phyloP scores from a whole-genome alignment of 2,113 vertebrate species.

The Myotis yumanensis region DNA sequence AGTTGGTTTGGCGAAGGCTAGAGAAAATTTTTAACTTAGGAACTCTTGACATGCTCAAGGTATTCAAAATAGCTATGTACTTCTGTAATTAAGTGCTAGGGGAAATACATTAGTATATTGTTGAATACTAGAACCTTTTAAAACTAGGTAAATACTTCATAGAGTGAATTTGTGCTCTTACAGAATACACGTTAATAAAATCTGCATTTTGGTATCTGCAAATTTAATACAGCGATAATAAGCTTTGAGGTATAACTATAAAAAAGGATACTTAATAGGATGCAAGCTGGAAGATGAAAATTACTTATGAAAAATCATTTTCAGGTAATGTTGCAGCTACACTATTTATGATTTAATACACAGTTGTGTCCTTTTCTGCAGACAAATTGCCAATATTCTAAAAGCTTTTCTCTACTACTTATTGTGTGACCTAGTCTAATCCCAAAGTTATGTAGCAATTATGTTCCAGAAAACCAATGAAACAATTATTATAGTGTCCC shows the following conservation, averaged over 20 bases:
- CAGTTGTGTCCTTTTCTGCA: conserved; percentile 4
- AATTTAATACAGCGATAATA: neutral
- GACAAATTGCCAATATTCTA: neutral
- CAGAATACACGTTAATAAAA: neutral
- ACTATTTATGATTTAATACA: neutral
- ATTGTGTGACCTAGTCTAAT: neutral
- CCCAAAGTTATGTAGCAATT: conserved; percentile 7
- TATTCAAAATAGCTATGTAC: neutral
- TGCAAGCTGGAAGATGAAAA: neutral
- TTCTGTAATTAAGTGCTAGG: neutral
- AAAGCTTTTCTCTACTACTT: neutral
- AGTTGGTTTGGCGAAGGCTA: neutral
- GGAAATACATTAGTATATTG: neutral
- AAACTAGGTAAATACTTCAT: neutral
- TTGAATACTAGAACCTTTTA: conserved; percentile 6
- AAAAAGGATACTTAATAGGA: neutral
- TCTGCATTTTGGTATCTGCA: neutral
- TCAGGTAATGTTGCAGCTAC: neutral
- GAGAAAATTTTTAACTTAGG: neutral
- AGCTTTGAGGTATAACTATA: neutral
- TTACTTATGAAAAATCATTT: neutral
- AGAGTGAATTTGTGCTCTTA: neutral
- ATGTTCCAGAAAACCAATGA: conserved; percentile 27
- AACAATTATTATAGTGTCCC: neutral
- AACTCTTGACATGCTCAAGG: neutral